Evolutionary conservation across 2,113 vertebrate genomes (phyloP), one percentile per base, ranked within the genome.

Genomic region (Garra rufa): DNA sequence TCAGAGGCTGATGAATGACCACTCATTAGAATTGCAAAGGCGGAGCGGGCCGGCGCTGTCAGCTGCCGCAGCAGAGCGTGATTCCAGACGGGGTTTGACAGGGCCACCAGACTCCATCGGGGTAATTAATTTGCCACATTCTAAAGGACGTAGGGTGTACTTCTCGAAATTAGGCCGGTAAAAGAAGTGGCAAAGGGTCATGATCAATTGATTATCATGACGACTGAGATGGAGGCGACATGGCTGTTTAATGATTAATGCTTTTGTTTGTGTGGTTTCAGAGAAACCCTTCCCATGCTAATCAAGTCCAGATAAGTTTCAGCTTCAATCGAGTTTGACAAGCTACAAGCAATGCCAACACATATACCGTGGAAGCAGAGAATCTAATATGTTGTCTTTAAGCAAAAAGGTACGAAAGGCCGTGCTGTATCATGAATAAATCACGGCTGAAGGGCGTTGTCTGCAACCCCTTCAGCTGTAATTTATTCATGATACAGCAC

Each of bases 1-100:
- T 90, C 81, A 86, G 82, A 38, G 43, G 73, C 75, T 88, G 88
- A 85, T 83, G 17, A 76, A 90, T 77, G 30, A 69, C 71, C 76
- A 69, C 85, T 85, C 86, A 88, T 90, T 90, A 89, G 87, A 90
- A 90, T 89, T 88, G 85, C 85, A 81, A 85, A 89, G 81, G 88
- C 85, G 71, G 63, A 76, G 65, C 50, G 48, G 52, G 71, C 70
- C 41, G 46, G 24, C 46, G 63, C 81, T 70, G 78, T 65, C 82
- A 77, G 67, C 34, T 41, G 19, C 67, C 9, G 67, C 67, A 38
- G 59, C 30, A 26, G 44, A 75, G 11, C 30, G n/a, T 6, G 46
- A 44, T 76, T 70, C 82, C 86, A 85, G 75, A 50, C 48, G n/a
- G 78, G 71, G 70, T 83, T 80, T 75, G 44, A 69, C 83, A 85